These are phyloP conservation scores for Panopea generosa DNA, from an alignment of 2,888 invertebrate genomes.

Conservation along the genomic window DNA sequence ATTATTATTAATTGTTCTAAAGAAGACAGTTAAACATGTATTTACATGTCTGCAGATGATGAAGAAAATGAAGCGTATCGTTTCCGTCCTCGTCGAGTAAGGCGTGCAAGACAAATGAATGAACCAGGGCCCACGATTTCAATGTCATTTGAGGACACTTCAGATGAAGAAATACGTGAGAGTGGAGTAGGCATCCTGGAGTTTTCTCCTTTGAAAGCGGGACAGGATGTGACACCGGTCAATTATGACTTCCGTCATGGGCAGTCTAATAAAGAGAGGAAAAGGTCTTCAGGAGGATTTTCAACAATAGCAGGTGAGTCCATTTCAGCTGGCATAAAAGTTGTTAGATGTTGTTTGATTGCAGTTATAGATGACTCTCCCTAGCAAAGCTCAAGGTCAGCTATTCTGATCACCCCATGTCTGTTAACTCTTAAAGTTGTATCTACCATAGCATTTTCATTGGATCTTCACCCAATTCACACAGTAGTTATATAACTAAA, in stretches of 20 bases:
- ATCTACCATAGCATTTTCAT: too few species aligned
- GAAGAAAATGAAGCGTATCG: constrained; percentile 56
- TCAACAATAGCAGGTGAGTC: constrained; percentile 76
- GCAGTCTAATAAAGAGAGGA: constrained; percentile 62
- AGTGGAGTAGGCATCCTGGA: constrained; percentile 88
- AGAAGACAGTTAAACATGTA: too few species aligned
- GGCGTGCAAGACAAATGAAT: constrained; percentile 74
- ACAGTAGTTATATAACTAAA: too few species aligned
- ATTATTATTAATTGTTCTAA: too few species aligned
- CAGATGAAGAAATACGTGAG: constrained; percentile 83
- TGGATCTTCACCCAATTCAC: too few species aligned
- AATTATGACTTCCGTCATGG: constrained; percentile 87
- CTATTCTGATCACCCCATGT: too few species aligned
- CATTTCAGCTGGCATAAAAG: not conserved
- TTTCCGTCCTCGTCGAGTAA: constrained; percentile 70
- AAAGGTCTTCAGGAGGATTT: constrained; percentile 72
- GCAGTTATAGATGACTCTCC: too few species aligned
- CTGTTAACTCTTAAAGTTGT: too few species aligned
- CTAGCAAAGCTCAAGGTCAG: too few species aligned
- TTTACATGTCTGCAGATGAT: constrained; percentile 27
- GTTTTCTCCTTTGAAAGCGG: constrained; percentile 94
- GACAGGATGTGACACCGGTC: constrained; percentile 94
- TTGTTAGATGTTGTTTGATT: not conserved
- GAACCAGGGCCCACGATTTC: constrained; percentile 71
- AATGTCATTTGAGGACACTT: constrained; percentile 79